Percentiles rank a stretch among this genome's conserved stretches.
phyloP scores from a whole-genome alignment of 2,888 invertebrate species.

The Rhingia rostrata region DNA sequence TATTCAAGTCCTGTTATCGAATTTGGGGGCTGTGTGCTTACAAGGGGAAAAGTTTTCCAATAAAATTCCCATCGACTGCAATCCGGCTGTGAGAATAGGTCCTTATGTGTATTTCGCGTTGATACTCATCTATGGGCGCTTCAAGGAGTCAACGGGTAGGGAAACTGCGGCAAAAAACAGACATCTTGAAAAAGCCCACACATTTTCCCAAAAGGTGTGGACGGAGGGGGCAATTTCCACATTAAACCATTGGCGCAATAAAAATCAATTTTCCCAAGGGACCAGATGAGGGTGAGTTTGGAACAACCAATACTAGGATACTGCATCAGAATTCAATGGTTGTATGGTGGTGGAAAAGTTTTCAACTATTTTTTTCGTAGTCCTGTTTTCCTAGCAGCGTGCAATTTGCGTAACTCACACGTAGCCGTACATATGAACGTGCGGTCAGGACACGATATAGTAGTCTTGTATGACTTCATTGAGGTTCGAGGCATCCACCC shows the following conservation, averaged over 20 bases:
- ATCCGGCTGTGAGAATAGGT: constrained; percentile 27
- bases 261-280: constrained; percentile 42
- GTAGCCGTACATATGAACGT: not conserved
- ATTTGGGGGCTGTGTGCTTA: constrained; percentile 4
- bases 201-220: constrained; percentile 31
- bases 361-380: not conserved
- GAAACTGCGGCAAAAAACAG: too few relatives aligned
- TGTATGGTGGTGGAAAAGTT: constrained; percentile 21
- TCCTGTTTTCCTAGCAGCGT: not conserved
- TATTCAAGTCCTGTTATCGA: constrained; percentile 44
- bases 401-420: constrained; percentile 59
- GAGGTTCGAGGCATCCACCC: constrained; percentile 38
- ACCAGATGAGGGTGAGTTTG: constrained; percentile 14
- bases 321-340: constrained; percentile 39
- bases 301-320: not conserved
- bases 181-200: constrained; percentile 10
- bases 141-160: constrained; percentile 23
- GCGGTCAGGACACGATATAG: not conserved
- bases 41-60: constrained; percentile 63
- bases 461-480: constrained; percentile 10
- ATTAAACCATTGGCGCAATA: constrained; percentile 34
- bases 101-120: constrained; percentile 36
- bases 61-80: constrained; percentile 57
- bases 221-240: constrained; percentile 9
- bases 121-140: constrained; percentile 33